Evolutionary conservation across 2,888 invertebrate genomes (phyloP), one percentile per base, ranked within the genome.

Genomic region (Drosophila testacea): DNA sequence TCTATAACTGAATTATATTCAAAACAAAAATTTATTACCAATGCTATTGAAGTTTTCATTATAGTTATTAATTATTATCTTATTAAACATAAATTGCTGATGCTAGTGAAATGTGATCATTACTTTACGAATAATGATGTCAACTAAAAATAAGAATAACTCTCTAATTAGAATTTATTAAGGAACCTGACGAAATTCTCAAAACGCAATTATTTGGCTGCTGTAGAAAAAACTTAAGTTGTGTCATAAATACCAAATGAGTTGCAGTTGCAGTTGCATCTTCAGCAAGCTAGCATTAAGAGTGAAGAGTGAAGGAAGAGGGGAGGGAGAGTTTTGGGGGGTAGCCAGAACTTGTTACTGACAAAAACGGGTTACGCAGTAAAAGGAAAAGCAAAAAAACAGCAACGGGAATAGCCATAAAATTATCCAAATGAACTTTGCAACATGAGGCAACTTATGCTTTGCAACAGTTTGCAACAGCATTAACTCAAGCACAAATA

Each of bases 261-360:
- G 6, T 36, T 61, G 46, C 13, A 47, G 16, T 16, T 16, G 16
- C 16, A 16, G 30, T 47, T 46, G 38, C 55, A 55, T 22, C 55
- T 62, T 9, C 56, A 38, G 16, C 16, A n/a, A 54, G 9, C 16
- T 27, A 32, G 10, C 10, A 7, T 38, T n/a, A 30, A 30, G 1
- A 0, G 16, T 5, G 5, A 13, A 42, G 4, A 1, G 47, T 6
- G 5, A 4, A 4, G 13, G 13, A 3, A 6, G 27, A 32, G 22
- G 13, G 4, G 28, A 47, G 6, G 6, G 30, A 7, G 32, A 16
- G 13, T 9, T 32, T n/a, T 13, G 32, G 62, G 63, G 65, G 63
- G 63, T 69, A 77, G 54, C 69, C 42, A 82, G 79, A 79, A 79
- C 83, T 76, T 79, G 79, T 71, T 67, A 54, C 63, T 69, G 71